These are phyloP conservation scores for Montipora sp. DNA, from an alignment of 64 coral and sea anemone species.

Conservation along the genomic window DNA sequence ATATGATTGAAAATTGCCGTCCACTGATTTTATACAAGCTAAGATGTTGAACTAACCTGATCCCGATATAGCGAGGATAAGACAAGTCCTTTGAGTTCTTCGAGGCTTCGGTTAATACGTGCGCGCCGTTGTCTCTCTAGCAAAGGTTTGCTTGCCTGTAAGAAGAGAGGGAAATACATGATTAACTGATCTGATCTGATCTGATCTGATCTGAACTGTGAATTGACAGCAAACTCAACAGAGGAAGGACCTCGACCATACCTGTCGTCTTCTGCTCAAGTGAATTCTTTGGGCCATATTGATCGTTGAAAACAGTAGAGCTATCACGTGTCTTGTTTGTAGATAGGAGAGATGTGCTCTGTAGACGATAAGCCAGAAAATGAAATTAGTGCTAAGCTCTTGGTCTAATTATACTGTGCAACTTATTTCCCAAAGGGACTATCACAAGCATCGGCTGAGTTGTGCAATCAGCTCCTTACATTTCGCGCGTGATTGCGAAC, in stretches of 20 bases:
- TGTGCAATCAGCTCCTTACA: constrained; percentile 12
- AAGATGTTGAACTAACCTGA: constrained; percentile 30
- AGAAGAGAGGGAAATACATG: not conserved
- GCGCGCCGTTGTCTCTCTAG: constrained; percentile 69
- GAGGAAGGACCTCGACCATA: not conserved
- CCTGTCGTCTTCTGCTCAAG: constrained; percentile 36
- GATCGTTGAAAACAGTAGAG: not conserved
- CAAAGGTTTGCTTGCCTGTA: constrained; percentile 70
- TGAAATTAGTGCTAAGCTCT: not conserved
- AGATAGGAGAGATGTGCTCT: not conserved
- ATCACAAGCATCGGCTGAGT: constrained; percentile 1
- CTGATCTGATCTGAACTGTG: not conserved
- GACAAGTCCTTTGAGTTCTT: constrained; percentile 64
- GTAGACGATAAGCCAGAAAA: constrained; percentile 16
- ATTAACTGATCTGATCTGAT: not conserved
- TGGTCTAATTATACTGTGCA: constrained; percentile 21
- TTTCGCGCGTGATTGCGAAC: constrained; percentile 52
- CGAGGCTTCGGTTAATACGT: constrained; percentile 68
- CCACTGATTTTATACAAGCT: too few species aligned
- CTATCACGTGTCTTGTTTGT: not conserved
- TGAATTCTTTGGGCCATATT: constrained; percentile 30
- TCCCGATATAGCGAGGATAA: constrained; percentile 62
- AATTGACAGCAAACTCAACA: not conserved
- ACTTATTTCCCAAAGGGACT: constrained; percentile 1
- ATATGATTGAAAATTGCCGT: too few species aligned